Evolutionary conservation across 2,113 vertebrate species (phyloP).

Genomic region (Neoarius graeffei): DNA sequence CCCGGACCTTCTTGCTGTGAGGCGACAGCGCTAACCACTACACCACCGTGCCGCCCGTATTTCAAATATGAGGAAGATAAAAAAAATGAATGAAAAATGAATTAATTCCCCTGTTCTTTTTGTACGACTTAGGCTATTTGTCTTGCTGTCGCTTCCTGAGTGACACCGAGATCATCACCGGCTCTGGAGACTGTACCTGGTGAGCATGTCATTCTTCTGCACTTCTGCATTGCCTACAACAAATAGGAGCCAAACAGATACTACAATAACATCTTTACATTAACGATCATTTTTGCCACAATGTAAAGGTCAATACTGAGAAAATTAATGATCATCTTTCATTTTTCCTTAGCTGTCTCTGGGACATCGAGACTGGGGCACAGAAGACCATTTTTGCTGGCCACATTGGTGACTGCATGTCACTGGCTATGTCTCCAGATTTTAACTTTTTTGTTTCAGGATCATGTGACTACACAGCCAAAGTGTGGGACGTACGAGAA

Average conservation of each 20-base stretch:
- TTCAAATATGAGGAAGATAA: no score
- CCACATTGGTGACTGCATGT: slow-evolving; percentile 97
- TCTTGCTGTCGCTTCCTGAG: slow-evolving; percentile 97
- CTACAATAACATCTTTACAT: background rate
- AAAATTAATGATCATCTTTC: background rate
- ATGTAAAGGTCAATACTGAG: background rate
- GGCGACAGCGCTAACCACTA: no score
- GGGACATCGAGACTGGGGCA: slow-evolving; percentile 96
- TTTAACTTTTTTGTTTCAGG: slow-evolving; percentile 93
- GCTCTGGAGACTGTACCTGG: slow-evolving; percentile 97
- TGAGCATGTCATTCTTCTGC: slow-evolving; percentile 64
- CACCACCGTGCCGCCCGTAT: background rate
- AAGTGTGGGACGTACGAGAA: slow-evolving; percentile 95
- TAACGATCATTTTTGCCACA: background rate
- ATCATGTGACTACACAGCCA: slow-evolving; percentile 93
- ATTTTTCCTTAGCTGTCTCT: slow-evolving; percentile 77
- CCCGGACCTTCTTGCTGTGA: no score
- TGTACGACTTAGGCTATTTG: slow-evolving; percentile 83
- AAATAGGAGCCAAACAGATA: background rate
- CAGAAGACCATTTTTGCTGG: slow-evolving; percentile 89
- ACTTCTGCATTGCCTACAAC: background rate
- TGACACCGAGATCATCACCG: slow-evolving; percentile 95
- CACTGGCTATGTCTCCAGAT: slow-evolving; percentile 89
- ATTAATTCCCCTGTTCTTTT: slow-evolving; percentile 28
- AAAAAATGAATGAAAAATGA: background rate